Evolutionary conservation across 2,113 vertebrate genomes (phyloP), one percentile per base, ranked within the genome.

Genomic region (Capreolus pygargus): DNA sequence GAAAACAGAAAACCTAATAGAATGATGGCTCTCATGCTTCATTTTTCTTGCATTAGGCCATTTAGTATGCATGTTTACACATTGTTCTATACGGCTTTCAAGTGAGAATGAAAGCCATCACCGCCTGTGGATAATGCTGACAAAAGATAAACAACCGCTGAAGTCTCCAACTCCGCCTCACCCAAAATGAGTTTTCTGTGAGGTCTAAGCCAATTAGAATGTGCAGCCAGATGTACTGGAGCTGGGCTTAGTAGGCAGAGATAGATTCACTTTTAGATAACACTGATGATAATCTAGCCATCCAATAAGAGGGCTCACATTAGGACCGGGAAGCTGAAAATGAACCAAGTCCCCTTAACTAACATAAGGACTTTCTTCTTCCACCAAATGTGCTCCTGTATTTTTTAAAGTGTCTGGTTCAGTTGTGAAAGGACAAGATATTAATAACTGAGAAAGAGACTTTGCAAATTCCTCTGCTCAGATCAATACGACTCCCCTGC

Each of bases 401-500:
- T 76, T 94, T 93, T 83, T 91, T 94, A 96, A 97, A 45, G 67
- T 92, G 36, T 39, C 79, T 54, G 74, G 45, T 92, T 70, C 19
- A 61, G 17, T 97, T 93, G 50, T 95, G n/a, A 78, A 98, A 97
- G 85, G 60, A 94, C 39, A 52, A 89, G 91, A 94, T 76, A 76
- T 76, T 76, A 76, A 76, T 95, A 98, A 76, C 76, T 84, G 87
- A 97, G 84, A 97, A 79, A 47, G 94, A 95, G 0, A 97, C 94
- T 96, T 95, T 97, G 89, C 86, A 98, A 89, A 98, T 98, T 98
- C 94, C 67, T 97, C 6, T 6, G 27, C 58, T 87, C 0, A 70
- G 0, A 98, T 99, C 98, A 97, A 98, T 98, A 97, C 8, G 45
- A 91, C 81, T 96, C 76, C 94, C 39, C 83, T 92, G 97, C 82